A percentile compares a stretch with the other conserved stretches of the same genome.
Evolutionary conservation across 1,140 invertebrate species (phyloP).

Genomic region (Magallana ariakensis): DNA sequence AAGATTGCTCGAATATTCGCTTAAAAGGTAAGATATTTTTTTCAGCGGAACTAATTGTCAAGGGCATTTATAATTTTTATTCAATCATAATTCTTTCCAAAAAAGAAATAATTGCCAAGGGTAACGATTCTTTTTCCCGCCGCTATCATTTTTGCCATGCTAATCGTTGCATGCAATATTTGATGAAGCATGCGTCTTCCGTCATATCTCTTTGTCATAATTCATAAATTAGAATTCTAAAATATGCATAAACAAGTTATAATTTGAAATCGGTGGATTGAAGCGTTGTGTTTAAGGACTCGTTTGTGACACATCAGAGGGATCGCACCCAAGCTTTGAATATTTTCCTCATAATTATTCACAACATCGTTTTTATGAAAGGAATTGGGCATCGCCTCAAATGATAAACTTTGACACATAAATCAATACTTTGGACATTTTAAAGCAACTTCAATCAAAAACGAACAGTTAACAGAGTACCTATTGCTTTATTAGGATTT

Average conservation of each 20-base stretch:
- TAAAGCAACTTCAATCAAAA: constrained; percentile 1
- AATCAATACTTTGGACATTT: constrained; percentile 31
- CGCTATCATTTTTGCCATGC: neutral
- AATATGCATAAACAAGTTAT: constrained; percentile 28
- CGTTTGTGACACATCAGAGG: constrained; percentile 2
- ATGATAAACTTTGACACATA: neutral
- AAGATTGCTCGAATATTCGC: constrained; percentile 29
- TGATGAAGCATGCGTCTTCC: neutral
- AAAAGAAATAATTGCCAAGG: neutral
- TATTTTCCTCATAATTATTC: constrained; percentile 16
- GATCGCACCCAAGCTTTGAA: neutral
- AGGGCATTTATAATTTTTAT: neutral
- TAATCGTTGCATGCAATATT: constrained; percentile 5
- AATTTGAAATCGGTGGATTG: constrained; percentile 9
- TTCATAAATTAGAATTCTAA: constrained; percentile 29
- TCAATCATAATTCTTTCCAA: neutral
- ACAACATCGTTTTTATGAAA: neutral
- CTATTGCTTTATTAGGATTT: neutral
- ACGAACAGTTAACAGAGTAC: neutral
- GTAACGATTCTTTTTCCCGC: neutral
- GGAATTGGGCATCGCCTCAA: neutral
- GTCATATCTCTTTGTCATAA: constrained; percentile 18
- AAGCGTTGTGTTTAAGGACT: neutral
- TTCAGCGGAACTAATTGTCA: neutral
- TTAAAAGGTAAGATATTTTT: constrained; percentile 53